Percentiles rank a stretch among this genome's conserved stretches.
phyloP scores from a whole-genome alignment of 1,140 invertebrate genomes.

The Hyles euphorbiae region DNA sequence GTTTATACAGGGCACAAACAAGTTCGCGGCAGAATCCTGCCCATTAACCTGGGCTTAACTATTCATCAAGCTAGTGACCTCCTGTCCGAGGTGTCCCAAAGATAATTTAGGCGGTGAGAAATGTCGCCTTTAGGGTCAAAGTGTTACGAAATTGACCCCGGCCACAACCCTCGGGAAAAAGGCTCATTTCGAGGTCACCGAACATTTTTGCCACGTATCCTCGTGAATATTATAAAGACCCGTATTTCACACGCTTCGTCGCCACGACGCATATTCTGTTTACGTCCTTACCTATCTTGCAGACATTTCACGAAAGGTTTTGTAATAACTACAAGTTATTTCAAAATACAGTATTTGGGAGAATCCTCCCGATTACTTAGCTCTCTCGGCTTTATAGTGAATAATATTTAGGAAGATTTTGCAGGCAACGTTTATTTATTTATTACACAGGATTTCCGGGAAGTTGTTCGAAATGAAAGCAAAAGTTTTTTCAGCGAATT shows the following conservation, averaged over 20 bases:
- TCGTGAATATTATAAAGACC: slow-evolving; percentile 51
- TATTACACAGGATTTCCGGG: too few relatives aligned
- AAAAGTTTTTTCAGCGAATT: slow-evolving; percentile 3
- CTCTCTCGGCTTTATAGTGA: too few relatives aligned
- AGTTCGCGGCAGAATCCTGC: slow-evolving; percentile 23
- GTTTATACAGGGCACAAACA: slow-evolving; percentile 11
- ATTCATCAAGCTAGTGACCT: slow-evolving; percentile 47
- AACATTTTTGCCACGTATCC: slow-evolving; percentile 39
- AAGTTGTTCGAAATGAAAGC: too few relatives aligned
- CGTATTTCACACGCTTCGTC: slow-evolving; percentile 40
- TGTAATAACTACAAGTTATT: slow-evolving; percentile 11
- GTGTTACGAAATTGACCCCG: slow-evolving; percentile 43
- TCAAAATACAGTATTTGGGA: too few relatives aligned
- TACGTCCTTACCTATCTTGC: slow-evolving; percentile 37
- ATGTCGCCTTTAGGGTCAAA: slow-evolving; percentile 39
- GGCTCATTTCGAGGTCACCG: slow-evolving; percentile 45
- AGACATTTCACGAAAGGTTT: slow-evolving; percentile 21
- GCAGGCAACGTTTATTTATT: too few relatives aligned
- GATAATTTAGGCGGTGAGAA: slow-evolving; percentile 40
- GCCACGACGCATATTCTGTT: slow-evolving; percentile 39
- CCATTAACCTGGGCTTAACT: slow-evolving; percentile 41
- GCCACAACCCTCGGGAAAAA: slow-evolving; percentile 28
- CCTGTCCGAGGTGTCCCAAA: slow-evolving; percentile 39
- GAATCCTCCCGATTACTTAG: too few relatives aligned
- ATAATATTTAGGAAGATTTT: too few relatives aligned